Evolutionary conservation across 2,113 vertebrate genomes (phyloP), one percentile per base, ranked within the genome.

Genomic region (Dipodomys stephensi): DNA sequence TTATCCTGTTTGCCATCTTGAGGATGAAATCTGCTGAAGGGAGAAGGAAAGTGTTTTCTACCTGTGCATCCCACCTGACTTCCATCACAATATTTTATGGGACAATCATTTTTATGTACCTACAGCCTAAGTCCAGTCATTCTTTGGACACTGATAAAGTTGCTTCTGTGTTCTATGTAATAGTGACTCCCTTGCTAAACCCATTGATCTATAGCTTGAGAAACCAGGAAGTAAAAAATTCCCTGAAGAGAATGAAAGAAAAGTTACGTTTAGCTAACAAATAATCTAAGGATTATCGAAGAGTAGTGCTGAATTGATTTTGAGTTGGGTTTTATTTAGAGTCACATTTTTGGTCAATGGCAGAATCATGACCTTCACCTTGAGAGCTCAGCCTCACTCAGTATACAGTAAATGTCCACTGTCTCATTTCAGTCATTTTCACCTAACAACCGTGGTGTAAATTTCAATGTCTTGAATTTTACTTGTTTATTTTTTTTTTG

Each of bases 181-280:
- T 96, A 8, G 44, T 92, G 7, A 94, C 84, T 57, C 96, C 95
- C 35, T 90, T 93, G 76, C 22, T 96, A 11, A 97, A 96, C 28
- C 95, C 95, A 16, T 6, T 96, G 7, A 94, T 95, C 30, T 95
- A 97, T 12, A 97, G 94, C 60, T 20, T 97, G 49, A 95, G 90
- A 32, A 97, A 97, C 74, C 46, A 93, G 28, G 92, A 96, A 15
- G 91, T 96, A 13, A 93, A 94, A 49, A 83, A 73, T 32, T 68
- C 87, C 10, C 22, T 97, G 46, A 77, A 68, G 28, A 74, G 6
- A 82, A 32, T 64, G 46, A 22, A 71, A 20, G 46, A 39, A 80
- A 92, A 91, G 27, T 7, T 49, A 2, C 79, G 4, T n/a, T 84
- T 39, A 16, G 22, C 25, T 23, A 8, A 80, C 30, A 86, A 67